A percentile compares a stretch with the other conserved stretches of the same genome.
These are phyloP conservation scores for Poeciliopsis paucimaculata DNA, from an alignment of 2,797 vertebrate species.

Conservation along the genomic window DNA sequence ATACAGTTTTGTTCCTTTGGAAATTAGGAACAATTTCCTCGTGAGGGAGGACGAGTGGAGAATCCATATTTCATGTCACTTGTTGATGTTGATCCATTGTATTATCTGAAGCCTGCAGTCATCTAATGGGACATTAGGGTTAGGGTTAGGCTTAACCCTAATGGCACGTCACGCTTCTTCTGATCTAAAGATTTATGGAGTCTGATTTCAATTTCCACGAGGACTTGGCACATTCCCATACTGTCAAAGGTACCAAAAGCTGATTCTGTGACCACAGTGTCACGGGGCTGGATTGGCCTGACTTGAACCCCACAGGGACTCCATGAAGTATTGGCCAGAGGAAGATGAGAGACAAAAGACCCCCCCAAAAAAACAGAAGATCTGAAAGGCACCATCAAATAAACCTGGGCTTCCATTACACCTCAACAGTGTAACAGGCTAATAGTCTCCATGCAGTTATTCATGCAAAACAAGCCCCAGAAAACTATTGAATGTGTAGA, in stretches of 20 bases:
- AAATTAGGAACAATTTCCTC: no score
- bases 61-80: not conserved
- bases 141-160: no score
- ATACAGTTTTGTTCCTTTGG: not conserved
- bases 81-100: not conserved
- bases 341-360: not conserved
- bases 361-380: not conserved
- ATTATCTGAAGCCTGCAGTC: not conserved
- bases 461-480: not conserved
- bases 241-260: not conserved
- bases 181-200: not conserved
- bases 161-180: not conserved
- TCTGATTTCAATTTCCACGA: not conserved
- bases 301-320: not conserved
- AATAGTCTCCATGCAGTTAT: not conserved
- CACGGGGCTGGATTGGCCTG: not conserved
- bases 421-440: no score
- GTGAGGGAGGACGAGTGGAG: not conserved
- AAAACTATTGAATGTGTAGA: not conserved
- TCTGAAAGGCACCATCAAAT: not conserved
- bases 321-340: not conserved
- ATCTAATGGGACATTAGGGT: not conserved
- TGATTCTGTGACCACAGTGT: not conserved
- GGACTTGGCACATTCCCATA: not conserved
- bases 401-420: not conserved